These are phyloP conservation scores for Eolophus roseicapilla DNA, from an alignment of 2,113 vertebrate species.

Conservation along the genomic window DNA sequence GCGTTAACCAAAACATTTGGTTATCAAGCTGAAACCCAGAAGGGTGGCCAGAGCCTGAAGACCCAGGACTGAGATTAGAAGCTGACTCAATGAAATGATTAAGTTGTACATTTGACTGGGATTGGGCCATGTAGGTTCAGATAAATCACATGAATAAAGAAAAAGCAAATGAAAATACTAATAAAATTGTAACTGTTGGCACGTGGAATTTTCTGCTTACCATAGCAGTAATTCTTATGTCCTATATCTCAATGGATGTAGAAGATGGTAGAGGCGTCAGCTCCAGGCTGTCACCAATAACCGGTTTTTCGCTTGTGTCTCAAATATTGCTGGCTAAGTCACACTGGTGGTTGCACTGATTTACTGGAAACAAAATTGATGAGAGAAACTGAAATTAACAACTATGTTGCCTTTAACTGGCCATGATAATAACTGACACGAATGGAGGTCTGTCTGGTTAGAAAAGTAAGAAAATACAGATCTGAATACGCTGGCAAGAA, in stretches of 20 bases:
- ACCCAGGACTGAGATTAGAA: not conserved
- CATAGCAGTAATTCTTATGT: not conserved
- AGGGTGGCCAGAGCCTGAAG: not conserved
- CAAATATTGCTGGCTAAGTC: not conserved
- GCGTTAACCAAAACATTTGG: not conserved
- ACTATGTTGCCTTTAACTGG: not conserved
- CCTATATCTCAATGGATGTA: not conserved
- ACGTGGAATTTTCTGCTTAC: not conserved
- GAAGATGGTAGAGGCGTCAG: not conserved
- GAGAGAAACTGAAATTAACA: not conserved
- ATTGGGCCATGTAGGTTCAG: not conserved
- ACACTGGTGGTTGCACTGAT: not conserved
- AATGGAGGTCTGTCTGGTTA: not conserved
- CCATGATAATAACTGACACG: not conserved
- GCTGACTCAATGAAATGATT: not conserved
- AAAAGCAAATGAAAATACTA: not conserved
- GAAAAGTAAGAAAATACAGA: not conserved
- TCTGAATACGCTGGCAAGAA: not conserved
- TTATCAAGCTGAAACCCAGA: not conserved
- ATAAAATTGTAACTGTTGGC: rapidly evolving
- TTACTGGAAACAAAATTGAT: not conserved
- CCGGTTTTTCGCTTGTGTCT: not conserved
- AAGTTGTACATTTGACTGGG: not conserved
- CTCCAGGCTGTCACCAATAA: not conserved
- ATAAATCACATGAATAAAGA: not conserved